phyloP scores from a whole-genome alignment of 2,888 invertebrate genomes.

The Muschampia plurimacula region DNA sequence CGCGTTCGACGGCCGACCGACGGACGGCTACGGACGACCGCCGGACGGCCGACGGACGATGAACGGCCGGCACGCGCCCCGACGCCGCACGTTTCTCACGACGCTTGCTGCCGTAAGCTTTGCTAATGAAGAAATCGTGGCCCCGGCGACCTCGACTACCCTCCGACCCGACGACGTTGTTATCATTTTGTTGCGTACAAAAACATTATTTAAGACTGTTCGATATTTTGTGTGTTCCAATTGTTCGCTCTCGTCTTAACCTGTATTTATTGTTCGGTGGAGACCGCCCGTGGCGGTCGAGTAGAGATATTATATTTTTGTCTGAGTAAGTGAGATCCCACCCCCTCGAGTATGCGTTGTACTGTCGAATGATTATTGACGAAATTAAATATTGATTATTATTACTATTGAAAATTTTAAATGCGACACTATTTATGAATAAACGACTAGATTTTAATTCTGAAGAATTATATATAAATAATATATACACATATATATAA shows the following conservation, averaged over 20 bases:
- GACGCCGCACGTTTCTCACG: constrained; percentile 71
- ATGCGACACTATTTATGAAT: constrained; percentile 82
- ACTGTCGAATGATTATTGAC: constrained; percentile 49
- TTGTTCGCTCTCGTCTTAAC: constrained; percentile 64
- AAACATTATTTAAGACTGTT: constrained; percentile 82
- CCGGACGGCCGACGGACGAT: constrained; percentile 52
- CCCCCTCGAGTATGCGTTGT: constrained; percentile 73
- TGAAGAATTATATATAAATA: constrained; percentile 62
- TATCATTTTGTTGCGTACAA: constrained; percentile 81
- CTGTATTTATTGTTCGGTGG: constrained; percentile 69
- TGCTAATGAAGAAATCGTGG: constrained; percentile 78
- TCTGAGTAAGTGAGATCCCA: constrained; percentile 69
- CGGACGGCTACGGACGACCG: constrained; percentile 56
- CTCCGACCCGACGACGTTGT: constrained; percentile 61
- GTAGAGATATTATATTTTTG: constrained; percentile 58
- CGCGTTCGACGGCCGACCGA: constrained; percentile 49
- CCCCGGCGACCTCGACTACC: constrained; percentile 55
- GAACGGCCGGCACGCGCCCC: constrained; percentile 46
- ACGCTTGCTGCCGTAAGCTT: constrained; percentile 83
- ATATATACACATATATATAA: constrained; percentile 54
- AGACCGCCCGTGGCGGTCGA: constrained; percentile 47
- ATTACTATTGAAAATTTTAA: constrained; percentile 54
- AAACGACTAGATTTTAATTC: constrained; percentile 79
- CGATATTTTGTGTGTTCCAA: constrained; percentile 76
- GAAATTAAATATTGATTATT: constrained; percentile 61